Evolutionary conservation across 2,797 vertebrate species (phyloP).

Genomic region (Gephyroberyx darwinii): DNA sequence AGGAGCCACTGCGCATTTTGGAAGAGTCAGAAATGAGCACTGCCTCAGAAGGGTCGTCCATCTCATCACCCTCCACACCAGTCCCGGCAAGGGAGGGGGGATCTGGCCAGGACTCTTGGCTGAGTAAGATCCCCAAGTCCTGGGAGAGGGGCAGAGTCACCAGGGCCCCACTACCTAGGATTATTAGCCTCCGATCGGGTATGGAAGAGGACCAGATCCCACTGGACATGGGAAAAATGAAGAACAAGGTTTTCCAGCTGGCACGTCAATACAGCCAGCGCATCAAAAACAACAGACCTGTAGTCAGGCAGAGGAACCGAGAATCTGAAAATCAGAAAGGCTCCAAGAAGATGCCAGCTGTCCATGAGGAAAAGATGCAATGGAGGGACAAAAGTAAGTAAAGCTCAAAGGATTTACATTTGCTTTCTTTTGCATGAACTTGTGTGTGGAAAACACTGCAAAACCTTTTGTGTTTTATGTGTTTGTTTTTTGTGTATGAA

Average conservation of each 20-base stretch:
- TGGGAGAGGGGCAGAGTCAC: conserved; percentile 49
- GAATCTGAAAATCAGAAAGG: conserved; percentile 64
- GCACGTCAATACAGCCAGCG: conserved; percentile 96
- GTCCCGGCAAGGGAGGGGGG: conserved; percentile 50
- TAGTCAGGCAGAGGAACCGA: conserved; percentile 64
- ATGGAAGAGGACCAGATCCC: conserved; percentile 80
- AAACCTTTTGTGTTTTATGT: conserved; percentile 12
- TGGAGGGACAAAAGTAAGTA: conserved; percentile 75
- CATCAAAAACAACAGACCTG: conserved; percentile 86
- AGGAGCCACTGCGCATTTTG: conserved; percentile 80
- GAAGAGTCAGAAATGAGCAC: conserved; percentile 81
- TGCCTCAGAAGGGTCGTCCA: conserved; percentile 66
- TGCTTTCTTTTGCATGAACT: neutral
- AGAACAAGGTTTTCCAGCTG: conserved; percentile 93
- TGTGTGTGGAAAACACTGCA: conserved; percentile 11
- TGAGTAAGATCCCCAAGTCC: conserved; percentile 39
- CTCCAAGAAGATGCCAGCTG: conserved; percentile 62
- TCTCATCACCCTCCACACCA: conserved; percentile 60
- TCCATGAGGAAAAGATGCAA: conserved; percentile 77
- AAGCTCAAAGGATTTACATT: neutral
- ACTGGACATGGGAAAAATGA: conserved; percentile 85
- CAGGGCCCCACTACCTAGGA: conserved; percentile 69
- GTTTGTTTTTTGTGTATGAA: conserved; percentile 35
- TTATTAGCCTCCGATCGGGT: conserved; percentile 70
- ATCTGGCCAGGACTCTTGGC: conserved; percentile 54